Base-by-base conservation (phyloP, 92 coral and sea anemone species). In the Actinernus sp. region DNA sequence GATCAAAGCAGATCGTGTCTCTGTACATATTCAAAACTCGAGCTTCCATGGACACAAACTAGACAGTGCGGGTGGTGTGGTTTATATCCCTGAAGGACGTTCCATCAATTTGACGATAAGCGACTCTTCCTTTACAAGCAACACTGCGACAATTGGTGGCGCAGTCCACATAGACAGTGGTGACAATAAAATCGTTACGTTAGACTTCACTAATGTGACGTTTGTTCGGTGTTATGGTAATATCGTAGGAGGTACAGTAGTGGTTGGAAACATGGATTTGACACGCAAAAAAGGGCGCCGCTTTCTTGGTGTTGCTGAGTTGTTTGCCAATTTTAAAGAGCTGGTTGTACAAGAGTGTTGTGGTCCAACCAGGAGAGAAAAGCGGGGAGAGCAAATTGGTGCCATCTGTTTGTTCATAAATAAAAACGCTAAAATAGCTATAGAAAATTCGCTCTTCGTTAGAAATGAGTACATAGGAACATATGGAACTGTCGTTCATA, bases 11-110 rank as follows among this genome's bases (percentile, higher is more conserved):
- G 32, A 9, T 14, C 32, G 30, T 22, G 30, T 1, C 19, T 26
- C n/a, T 36, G 17, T 25, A 26, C 33, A 17, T 6, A 50, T 50
- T 8, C 32, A 51, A 22, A 26, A 51, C 16, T 51, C 58, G 17
- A 25, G 34, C 4, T 51, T 26, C 58, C 5, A 51, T 26, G 58
- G 34, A 25, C 58, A 51, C 58, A 20, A 51, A 9, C 14, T 51
- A 4, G 34, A 11, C 4, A 25, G 30, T 6, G 32, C 33, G 30
- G 58, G 58, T 20, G 58, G 58, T 26, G 58, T 51, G 34, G 8
- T 51, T 31, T 23, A 4, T 36, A 6, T 51, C 5, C 26, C 26
- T 14, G 20, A 22, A 19, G 13, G 57, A 25, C 7, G 20, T 2
- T 25, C 16, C 17, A 22, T 50, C 12, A 22, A 24, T 21, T 30